These are phyloP conservation scores for human DNA, from an alignment of 2,113 vertebrate species.

Conservation along the genomic window DNA sequence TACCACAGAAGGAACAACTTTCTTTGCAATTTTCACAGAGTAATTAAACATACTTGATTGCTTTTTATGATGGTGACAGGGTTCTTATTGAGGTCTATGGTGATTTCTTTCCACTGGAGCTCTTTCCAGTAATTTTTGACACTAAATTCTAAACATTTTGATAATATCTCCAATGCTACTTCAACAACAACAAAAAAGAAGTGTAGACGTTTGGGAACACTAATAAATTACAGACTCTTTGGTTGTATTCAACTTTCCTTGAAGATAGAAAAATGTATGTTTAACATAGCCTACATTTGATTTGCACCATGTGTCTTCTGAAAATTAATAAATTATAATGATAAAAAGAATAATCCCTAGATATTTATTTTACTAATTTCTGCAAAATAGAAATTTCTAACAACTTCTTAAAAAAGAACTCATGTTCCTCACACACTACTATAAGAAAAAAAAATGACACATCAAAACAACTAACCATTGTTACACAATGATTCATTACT, in stretches of 20 bases:
- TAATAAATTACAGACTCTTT: neutral
- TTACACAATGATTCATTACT: conserved; percentile 8
- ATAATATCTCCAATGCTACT: neutral
- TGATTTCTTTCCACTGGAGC: neutral
- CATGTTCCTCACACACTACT: neutral
- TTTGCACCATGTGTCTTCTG: neutral
- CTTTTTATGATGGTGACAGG: neutral
- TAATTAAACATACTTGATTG: neutral
- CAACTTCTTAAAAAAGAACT: neutral
- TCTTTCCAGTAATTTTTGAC: neutral
- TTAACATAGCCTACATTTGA: neutral
- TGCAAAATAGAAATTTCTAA: conserved; percentile 9
- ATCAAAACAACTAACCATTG: conserved; percentile 1
- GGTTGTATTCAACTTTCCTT: neutral
- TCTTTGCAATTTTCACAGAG: neutral
- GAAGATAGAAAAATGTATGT: neutral
- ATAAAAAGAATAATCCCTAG: neutral
- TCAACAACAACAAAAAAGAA: neutral
- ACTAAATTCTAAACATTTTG: neutral
- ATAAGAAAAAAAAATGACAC: neutral
- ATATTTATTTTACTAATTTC: conserved; percentile 37
- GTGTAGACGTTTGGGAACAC: neutral
- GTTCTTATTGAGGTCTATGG: neutral
- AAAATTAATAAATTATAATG: conserved; percentile 11
- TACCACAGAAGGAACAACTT: neutral